Base-by-base conservation (phyloP, 2,888 invertebrate genomes). In the Pteria penguin region DNA sequence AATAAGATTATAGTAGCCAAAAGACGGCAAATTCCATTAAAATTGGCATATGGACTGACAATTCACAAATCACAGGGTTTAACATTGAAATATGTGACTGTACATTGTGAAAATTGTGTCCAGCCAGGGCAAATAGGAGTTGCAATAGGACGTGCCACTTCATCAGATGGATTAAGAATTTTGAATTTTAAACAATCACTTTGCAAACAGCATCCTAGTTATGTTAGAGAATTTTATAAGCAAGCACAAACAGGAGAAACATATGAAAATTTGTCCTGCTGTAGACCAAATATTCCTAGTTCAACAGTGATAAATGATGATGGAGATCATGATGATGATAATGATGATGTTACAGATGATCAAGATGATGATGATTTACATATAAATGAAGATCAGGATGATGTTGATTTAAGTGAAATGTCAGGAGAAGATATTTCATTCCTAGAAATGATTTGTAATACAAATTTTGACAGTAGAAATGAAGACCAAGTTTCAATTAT, bases 51-150 rank as follows among this genome's bases (percentile, higher is more conserved):
- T 71, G 60, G 32, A 1, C 8, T 69, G 4, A 57, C 69, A 22
- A 69, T 69, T 11, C 69, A 69, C 57, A 55, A 36, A 54, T 69
- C 69, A 58, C 69, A 69, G 31, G 69, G 69, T 22, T 57, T 69
- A 58, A 57, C 69, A 58, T 18, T 69, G 31, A 27, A 55, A 8
- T 69, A 24, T 24, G 60, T 71, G 24, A 36, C 14, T 31, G 45
- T 71, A n/a, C 57, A 71, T n/a, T 71, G 71, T 31, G 57, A 36
- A 26, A 32, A 60, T n/a, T 5, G 1, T 32, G 29, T 11, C 2
- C 29, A 71, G 26, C 45, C 61, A 26, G 71, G 71, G 26, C 71
- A 71, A 36, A 11, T 71, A 18, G 71, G 57, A 61, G 71, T 71
- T 18, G 71, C 71, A 36, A 22, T 71, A 22, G 61, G 71, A 4